Evolutionary conservation across 2,888 invertebrate species (phyloP).

Genomic region (Drosophila maculinotata): DNA sequence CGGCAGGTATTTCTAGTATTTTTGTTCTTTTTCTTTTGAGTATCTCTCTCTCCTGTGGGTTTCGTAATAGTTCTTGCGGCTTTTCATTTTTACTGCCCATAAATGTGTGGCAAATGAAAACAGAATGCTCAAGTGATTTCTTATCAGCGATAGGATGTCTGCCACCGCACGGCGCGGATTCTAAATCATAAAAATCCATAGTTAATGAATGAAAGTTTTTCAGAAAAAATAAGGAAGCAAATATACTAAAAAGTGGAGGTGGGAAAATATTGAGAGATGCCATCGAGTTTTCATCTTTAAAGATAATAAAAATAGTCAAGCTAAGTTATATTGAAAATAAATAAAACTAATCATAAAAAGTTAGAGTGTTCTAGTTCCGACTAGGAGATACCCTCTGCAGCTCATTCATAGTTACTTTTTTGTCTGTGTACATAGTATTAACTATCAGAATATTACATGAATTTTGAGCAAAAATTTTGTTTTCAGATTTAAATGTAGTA

Average conservation of each 20-base stretch:
- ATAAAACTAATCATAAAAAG: too few species aligned
- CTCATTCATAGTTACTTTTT: too few species aligned
- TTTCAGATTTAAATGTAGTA: too few species aligned
- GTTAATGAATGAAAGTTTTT: slow-evolving; percentile 30
- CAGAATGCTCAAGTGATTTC: slow-evolving; percentile 39
- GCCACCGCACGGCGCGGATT: neutral
- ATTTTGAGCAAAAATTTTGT: too few species aligned
- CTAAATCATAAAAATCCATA: slow-evolving; percentile 10
- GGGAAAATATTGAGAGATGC: too few species aligned
- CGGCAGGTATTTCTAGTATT: slow-evolving; percentile 49
- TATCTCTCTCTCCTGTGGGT: slow-evolving; percentile 46
- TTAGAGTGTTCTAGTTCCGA: too few species aligned
- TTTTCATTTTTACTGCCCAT: slow-evolving; percentile 47
- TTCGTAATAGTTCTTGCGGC: slow-evolving; percentile 52
- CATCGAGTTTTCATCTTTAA: neutral
- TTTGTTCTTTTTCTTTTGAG: slow-evolving; percentile 3
- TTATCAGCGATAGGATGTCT: slow-evolving; percentile 25
- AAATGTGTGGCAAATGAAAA: slow-evolving; percentile 43
- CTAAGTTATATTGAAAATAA: too few species aligned
- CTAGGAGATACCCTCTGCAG: too few species aligned
- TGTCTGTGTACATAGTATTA: too few species aligned
- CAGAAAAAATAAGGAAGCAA: neutral
- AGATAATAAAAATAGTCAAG: too few species aligned
- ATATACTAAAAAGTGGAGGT: neutral
- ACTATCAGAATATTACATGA: too few species aligned